phyloP scores from a whole-genome alignment of 2,113 vertebrate genomes.

The Paralichthys olivaceus region DNA sequence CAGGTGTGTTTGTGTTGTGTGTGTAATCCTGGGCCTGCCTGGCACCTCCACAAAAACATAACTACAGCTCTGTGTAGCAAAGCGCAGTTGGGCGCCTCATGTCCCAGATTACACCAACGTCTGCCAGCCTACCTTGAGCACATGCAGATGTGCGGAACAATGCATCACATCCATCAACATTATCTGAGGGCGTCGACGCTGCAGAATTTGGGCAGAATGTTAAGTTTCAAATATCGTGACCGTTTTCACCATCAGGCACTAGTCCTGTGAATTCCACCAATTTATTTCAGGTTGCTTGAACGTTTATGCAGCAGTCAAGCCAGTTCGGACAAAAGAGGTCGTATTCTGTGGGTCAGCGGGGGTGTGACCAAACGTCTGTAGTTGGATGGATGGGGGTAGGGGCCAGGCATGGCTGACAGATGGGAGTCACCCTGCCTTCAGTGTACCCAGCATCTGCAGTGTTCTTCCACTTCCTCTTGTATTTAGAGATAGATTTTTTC shows the following conservation, averaged over 20 bases:
- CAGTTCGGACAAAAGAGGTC: slow-evolving; percentile 2
- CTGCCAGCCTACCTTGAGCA: slow-evolving; percentile 41
- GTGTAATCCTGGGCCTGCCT: slow-evolving; percentile 1
- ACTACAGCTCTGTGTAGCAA: slow-evolving; percentile 17
- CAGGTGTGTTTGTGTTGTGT: not conserved
- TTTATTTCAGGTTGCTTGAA: not conserved
- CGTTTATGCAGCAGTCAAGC: not conserved
- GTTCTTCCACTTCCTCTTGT: not conserved
- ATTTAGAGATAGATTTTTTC: too few species aligned
- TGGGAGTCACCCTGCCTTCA: slow-evolving; percentile 41
- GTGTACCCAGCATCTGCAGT: slow-evolving; percentile 24
- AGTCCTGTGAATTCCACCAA: not conserved
- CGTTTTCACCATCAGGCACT: not conserved
- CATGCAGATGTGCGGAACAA: slow-evolving; percentile 28
- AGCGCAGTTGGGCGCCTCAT: slow-evolving; percentile 22
- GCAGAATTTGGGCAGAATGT: not conserved
- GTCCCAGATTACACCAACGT: slow-evolving; percentile 50
- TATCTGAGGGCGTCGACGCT: not conserved
- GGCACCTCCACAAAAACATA: slow-evolving; percentile 43
- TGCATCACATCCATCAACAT: not conserved
- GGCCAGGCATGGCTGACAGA: slow-evolving; percentile 22
- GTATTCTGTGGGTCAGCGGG: slow-evolving; percentile 18
- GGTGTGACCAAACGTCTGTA: slow-evolving; percentile 6
- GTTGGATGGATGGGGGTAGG: slow-evolving; percentile 24
- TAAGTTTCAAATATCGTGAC: not conserved